phyloP scores from a whole-genome alignment of 2,888 invertebrate species.

The Cerastis rubricosa region DNA sequence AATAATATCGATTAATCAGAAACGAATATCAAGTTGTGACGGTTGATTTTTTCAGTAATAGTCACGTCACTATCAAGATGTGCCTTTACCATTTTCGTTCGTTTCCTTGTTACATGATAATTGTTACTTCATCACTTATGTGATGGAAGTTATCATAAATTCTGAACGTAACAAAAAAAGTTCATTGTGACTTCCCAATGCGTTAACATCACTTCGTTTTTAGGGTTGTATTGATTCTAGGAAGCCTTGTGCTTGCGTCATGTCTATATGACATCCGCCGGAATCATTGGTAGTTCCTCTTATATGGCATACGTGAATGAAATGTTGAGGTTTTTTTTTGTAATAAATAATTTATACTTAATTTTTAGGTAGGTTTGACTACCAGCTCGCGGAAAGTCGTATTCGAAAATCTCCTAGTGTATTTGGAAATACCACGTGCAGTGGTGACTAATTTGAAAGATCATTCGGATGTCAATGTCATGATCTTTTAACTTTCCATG shows the following conservation, averaged over 20 bases:
- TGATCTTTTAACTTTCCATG: constrained; percentile 30
- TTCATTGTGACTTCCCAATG: constrained; percentile 31
- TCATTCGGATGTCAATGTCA: constrained; percentile 26
- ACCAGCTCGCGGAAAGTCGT: constrained; percentile 25
- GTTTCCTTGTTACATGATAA: constrained; percentile 58
- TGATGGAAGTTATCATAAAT: constrained; percentile 43
- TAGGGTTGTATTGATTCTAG: constrained; percentile 29
- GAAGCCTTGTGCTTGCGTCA: constrained; percentile 55
- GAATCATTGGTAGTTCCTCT: constrained; percentile 41
- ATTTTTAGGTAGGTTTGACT: constrained; percentile 2
- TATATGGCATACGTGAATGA: constrained; percentile 37
- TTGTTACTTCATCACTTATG: constrained; percentile 53
- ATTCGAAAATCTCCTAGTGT: background rate
- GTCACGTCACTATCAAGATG: constrained; percentile 27
- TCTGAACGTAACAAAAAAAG: constrained; percentile 29
- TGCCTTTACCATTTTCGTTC: constrained; percentile 38
- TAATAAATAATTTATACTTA: background rate
- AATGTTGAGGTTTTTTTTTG: constrained; percentile 15
- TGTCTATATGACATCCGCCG: constrained; percentile 54
- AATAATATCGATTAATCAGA: background rate
- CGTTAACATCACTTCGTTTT: constrained; percentile 35
- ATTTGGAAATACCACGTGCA: constrained; percentile 17
- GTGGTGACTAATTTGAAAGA: constrained; percentile 33
- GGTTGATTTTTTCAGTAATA: constrained; percentile 6
- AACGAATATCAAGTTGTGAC: background rate